Conservation (phyloP, 2,797 vertebrate genomes). For the Siniperca undulata region DNA sequence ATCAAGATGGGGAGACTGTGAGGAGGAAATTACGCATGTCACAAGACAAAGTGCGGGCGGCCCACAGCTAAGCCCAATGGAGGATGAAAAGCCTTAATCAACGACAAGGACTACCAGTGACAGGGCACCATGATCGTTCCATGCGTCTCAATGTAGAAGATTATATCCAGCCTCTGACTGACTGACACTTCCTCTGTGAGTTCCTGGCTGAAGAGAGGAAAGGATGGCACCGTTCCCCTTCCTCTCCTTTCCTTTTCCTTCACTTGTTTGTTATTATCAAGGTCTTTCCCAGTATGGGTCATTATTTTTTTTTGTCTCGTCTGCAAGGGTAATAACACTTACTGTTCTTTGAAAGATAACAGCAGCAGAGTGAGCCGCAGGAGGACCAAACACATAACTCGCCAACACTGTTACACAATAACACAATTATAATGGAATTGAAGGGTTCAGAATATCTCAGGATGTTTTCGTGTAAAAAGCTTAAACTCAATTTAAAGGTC, state of each 20-base stretch:
- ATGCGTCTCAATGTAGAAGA: conserved; percentile 62
- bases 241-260: conserved; percentile 18
- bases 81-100: conserved; percentile 83
- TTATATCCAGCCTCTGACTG: conserved; percentile 70
- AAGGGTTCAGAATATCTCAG: conserved; percentile 25
- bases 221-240: background rate
- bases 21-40: conserved; percentile 81
- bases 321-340: conserved; percentile 54
- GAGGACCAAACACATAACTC: conserved; percentile 32
- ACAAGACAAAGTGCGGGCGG: conserved; percentile 73
- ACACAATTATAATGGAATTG: conserved; percentile 29
- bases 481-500: conserved; percentile 50
- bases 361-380: conserved; percentile 37
- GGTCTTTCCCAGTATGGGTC: conserved; percentile 53
- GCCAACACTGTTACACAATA: conserved; percentile 22
- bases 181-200: conserved; percentile 60
- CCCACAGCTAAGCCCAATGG: conserved; percentile 62
- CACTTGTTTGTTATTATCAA: conserved; percentile 42
- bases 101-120: conserved; percentile 69
- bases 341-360: conserved; percentile 60
- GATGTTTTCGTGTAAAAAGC: conserved; percentile 45
- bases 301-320: conserved; percentile 52
- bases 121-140: conserved; percentile 68
- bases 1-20: conserved; percentile 79
- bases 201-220: conserved; percentile 45